Base-by-base conservation (phyloP, 2,888 invertebrate species). In the Chironomus tentans region DNA sequence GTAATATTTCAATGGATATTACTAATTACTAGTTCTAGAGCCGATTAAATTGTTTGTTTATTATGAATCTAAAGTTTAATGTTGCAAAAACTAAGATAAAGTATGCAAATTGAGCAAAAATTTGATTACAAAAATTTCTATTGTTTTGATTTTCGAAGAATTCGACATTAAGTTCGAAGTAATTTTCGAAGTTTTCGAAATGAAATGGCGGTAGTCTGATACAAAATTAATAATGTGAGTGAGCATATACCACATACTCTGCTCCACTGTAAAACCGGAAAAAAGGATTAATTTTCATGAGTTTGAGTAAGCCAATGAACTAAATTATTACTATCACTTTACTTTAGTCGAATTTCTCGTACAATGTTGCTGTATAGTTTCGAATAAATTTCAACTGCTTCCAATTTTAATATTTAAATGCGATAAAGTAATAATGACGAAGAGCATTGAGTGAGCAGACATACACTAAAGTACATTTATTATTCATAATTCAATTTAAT, bases 401-500 rank as follows among this genome's bases (percentile, higher is more conserved):
- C 46, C 48, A 48, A 71, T 56, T 71, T 71, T 71, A 71, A 71
- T 71, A 71, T 71, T 71, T 71, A 71, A 71, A 71, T 71, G 22
- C 24, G 71, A 71, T 71, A 50, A 71, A 71, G 71, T 71, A 71
- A 71, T 71, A 46, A 71, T 71, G 71, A 71, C 61, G 71, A 65
- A 65, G 38, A 65, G 65, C 65, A 65, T 24, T 65, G 71, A 61
- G 15, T 65, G 71, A 61, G 15, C 71, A 71, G 71, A 71, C 71
- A 38, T 38, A 38, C 10, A 71, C n/a, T 22, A 71, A 65, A 65
- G 56, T n/a, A 71, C 50, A 71, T 71, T 71, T 71, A 71, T 71
- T 71, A 71, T 71, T 71, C 71, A 71, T 71, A 71, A 71, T 71
- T 71, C 71, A 71, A 71, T 71, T 71, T 71, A 50, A 71, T 71